Evolutionary conservation across 2,888 invertebrate genomes (phyloP), one percentile per base, ranked within the genome.

Genomic region (Liodrosophila aerea): DNA sequence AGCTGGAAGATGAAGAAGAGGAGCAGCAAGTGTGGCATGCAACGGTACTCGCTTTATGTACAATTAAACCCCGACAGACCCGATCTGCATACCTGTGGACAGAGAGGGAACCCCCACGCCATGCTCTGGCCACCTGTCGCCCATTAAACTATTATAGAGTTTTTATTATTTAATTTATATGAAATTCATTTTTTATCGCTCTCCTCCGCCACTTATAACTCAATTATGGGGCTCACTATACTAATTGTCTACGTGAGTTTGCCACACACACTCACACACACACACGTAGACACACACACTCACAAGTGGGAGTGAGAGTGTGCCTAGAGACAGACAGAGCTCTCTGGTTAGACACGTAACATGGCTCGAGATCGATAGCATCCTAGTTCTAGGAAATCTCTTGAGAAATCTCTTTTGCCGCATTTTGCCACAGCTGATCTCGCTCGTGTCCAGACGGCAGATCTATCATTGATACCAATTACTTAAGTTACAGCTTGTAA

Each of bases 131-230:
- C 60, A 49, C 53, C 52, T 61, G 45, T 50, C 41, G 12, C 41
- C 66, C 63, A 77, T 78, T 78, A 77, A 65, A 64, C 63, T 49
- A 75, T 73, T 78, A 78, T 67, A 65, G 50, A 27, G 59, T 63
- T 64, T 77, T 78, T 76, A 76, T 80, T 69, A 80, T 74, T 78
- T 64, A 64, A 74, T 80, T 82, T 66, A 59, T 69, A 61, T 60
- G 46, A 44, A 61, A 62, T 54, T 61, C 56, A 34, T 45, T 62
- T n/a, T 49, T 46, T 62, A 36, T 57, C 39, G 7, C 46, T 43
- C 27, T 31, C 18, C 18, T 36, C 36, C 36, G 13, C 54, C 73
- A 70, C 58, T 77, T 83, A 83, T 71, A 75, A 71, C 77, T 83
- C 77, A 77, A 81, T 83, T 81, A 75, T 61, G 50, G 44, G 53